A percentile compares a stretch with the other conserved stretches of the same genome.
phyloP scores from a whole-genome alignment of 2,113 vertebrate genomes.

The Mesoclemmys tuberculata region DNA sequence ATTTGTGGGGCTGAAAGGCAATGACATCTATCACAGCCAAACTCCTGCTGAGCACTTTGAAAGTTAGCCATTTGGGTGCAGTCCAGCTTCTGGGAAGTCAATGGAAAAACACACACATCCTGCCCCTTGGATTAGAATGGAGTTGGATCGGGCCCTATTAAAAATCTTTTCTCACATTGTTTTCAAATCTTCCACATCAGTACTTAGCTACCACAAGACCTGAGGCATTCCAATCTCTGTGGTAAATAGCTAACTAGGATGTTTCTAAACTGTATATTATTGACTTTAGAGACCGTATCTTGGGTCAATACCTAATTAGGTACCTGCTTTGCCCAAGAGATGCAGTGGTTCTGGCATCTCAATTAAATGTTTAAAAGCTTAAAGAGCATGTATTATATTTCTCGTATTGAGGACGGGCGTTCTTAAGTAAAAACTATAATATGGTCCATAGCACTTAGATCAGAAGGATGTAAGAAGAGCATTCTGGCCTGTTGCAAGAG shows the following conservation, averaged over 20 bases:
- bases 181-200: background rate
- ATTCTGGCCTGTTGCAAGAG: background rate
- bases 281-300: conserved; percentile 59
- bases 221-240: conserved; percentile 26
- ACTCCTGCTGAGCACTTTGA: background rate
- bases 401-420: background rate
- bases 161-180: background rate
- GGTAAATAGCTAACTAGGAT: conserved; percentile 66
- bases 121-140: background rate
- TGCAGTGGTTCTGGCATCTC: conserved; percentile 4
- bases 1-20: background rate
- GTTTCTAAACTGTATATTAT: conserved; percentile 54
- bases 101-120: background rate
- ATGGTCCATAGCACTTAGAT: background rate
- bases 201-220: background rate
- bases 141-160: background rate
- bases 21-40: background rate
- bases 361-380: conserved; percentile 54
- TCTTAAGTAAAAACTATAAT: background rate
- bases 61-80: background rate
- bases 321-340: conserved; percentile 52
- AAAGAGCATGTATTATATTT: background rate
- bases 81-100: background rate
- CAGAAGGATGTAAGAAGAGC: background rate
- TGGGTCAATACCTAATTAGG: conserved; percentile 48